Percentiles rank a stretch among this genome's conserved stretches.
phyloP scores from a whole-genome alignment of 2,888 invertebrate genomes.

The Cephalotes varians region DNA sequence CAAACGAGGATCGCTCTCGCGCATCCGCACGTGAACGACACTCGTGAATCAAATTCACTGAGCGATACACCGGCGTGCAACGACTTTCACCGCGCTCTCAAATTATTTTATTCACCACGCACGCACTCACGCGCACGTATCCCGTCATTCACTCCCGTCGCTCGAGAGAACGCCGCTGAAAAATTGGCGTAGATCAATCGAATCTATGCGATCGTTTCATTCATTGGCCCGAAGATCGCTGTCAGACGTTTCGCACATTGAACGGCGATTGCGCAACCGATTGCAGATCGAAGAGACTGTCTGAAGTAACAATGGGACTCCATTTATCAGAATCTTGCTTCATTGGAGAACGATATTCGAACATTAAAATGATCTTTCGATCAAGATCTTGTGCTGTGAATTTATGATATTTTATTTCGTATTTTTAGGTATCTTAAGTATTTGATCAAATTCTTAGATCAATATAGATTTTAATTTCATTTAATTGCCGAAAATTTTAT shows the following conservation, averaged over 20 bases:
- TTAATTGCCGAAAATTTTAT: background rate
- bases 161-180: background rate
- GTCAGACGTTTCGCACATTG: background rate
- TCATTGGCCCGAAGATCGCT: constrained; percentile 21
- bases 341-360: background rate
- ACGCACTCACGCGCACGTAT: constrained; percentile 8
- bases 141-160: constrained; percentile 4
- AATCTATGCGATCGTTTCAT: background rate
- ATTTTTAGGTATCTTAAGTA: background rate
- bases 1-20: constrained; percentile 21
- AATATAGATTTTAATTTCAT: background rate
- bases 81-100: constrained; percentile 42
- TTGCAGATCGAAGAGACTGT: background rate
- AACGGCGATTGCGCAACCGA: background rate
- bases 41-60: constrained; percentile 34
- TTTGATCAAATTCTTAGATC: background rate
- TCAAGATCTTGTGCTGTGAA: background rate
- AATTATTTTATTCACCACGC: constrained; percentile 24
- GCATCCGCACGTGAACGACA: constrained; percentile 28
- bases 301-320: background rate
- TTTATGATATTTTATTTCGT: background rate
- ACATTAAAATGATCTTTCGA: background rate
- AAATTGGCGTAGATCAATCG: background rate
- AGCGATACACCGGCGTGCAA: background rate
- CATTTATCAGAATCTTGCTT: constrained; percentile 9